Base-by-base conservation (phyloP, 2,888 invertebrate genomes). In the Brenthis daphne region DNA sequence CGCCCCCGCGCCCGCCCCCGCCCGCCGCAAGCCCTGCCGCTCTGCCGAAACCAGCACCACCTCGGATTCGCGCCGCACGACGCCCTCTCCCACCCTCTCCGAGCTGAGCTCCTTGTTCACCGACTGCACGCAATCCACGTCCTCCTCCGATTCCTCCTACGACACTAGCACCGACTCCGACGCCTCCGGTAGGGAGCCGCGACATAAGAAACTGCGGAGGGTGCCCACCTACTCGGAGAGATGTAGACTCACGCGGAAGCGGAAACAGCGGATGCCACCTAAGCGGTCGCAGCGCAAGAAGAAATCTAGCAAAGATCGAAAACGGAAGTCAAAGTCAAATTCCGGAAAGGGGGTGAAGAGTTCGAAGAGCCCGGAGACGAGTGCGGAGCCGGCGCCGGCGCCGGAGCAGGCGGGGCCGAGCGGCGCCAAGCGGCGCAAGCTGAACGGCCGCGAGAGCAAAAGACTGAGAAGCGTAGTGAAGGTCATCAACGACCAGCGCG, bases 391-490 rank as follows among this genome's bases (percentile, higher is more conserved):
- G 6, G 67, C 64, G 6, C 37, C 63, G 12, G 20, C 67, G 16
- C n/a, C 67, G 20, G 76, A 75, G 20, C 75, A 76, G 70, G 78
- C 82, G 12, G 71, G 79, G 51, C 73, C 82, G 11, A 81, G 77
- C 55, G 79, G 74, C n/a, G 64, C 66, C 14, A 68, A 55, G 14
- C 68, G 48, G 51, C 72, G 66, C 55, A 76, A 74, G 54, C 67
- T 73, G 57, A 61, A 76, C 73, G 77, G 74, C 64, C 82, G 84
- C 75, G 86, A 86, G 77, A 83, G 69, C 67, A 89, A 78, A 84
- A 87, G 86, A 84, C 88, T 92, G 84, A 87, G 79, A 77, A 91
- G 91, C 80, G 90, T 91, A 70, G 89, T 91, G 55, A 88, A 82
- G 75, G 85, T 88, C 68, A 84, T 89, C 75, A 81, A 80, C 71